Base-by-base conservation (phyloP, 2,797 vertebrate species). In the Acanthurus lineatus region DNA sequence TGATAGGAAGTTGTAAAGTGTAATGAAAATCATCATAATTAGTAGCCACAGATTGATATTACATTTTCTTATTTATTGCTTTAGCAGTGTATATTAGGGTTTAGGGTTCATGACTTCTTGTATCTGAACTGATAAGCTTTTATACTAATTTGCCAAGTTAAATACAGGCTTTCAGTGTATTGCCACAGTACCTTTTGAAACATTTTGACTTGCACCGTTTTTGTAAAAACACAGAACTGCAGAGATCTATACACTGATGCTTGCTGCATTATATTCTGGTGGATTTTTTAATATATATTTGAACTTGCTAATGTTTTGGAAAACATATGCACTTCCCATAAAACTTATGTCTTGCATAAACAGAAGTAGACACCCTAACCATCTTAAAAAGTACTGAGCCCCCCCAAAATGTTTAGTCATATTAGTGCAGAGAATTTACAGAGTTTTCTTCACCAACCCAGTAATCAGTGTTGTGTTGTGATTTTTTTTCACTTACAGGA, bases 401-500 rank as follows among this genome's bases (percentile, higher is more conserved):
- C 28, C 28, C 28, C 40, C 6, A 40, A 40, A 40, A 40, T 9
- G 10, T 10, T 40, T 40, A 9, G 28, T 8, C 10, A 10, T 10
- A 40, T 32, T 4, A 40, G 40, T 4, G 8, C 40, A 40, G 40
- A 8, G 10, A 40, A 40, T 8, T 10, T 40, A 9, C 10, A 8
- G 53, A 10, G 12, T 38, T 67, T 38, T 28, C 32, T 25, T 51
- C 19, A 47, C n/a, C 19, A n/a, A 45, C 15, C 42, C 45, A 20
- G 6, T n/a, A 5, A 53, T 47, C 6, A 9, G 2, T 32, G 3
- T 57, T 32, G 65, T 9, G 38, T 48, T 79, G 15, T 68, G 2
- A 49, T 60, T 59, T 60, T 59, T 22, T 82, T 10, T 77, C 56
- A 14, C 15, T 72, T 85, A 0, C 84, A 99, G 98, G 98, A 99